Evolutionary conservation across 2,797 vertebrate species (phyloP), one percentile per base, ranked within the genome.

Genomic region (Leptodactylus fallax): DNA sequence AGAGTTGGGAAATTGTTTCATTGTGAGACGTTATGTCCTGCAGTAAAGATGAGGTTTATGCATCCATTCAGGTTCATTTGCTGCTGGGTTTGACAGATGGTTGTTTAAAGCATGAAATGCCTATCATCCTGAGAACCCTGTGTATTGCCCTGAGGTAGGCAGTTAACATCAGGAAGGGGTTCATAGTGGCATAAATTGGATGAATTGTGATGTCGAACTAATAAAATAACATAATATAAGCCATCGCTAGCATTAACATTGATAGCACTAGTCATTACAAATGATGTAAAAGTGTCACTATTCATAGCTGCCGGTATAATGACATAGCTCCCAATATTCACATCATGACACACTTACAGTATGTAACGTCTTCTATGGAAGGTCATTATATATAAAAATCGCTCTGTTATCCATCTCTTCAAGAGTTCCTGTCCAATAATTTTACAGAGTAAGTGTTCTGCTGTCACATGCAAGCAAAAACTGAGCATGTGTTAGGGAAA

Each of bases 51-150:
- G 83, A 81, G 49, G 53, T 67, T 85, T 71, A 69, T 27, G 51
- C 77, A 55, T 55, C 78, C 56, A 81, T 69, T 85, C 80, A 63
- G 58, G 69, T 67, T 65, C 65, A 36, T 77, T 88, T 47, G 27
- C 87, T 88, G 65, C 83, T 81, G 55, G 56, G 65, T 81, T 61
- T 88, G 78, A 85, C 83, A 88, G 83, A 74, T 87, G 79, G 65
- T 81, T 85, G 83, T 81, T 85, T 74, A 74, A 80, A 69, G 80
- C 77, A 88, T 80, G 67, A 81, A 85, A 85, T 81, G 72, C 74
- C 27, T 36, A 85, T 85, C 65, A 85, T 65, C 82, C 19, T 13
- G 69, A 60, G 55, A 80, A 85, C 82, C 49, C 65, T 69, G 27
- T 67, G 45, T 25, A 49, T 27, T 80, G 74, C 74, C 82, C 77